Conservation (phyloP, 2,113 vertebrate species). For the Apteryx mantelli region DNA sequence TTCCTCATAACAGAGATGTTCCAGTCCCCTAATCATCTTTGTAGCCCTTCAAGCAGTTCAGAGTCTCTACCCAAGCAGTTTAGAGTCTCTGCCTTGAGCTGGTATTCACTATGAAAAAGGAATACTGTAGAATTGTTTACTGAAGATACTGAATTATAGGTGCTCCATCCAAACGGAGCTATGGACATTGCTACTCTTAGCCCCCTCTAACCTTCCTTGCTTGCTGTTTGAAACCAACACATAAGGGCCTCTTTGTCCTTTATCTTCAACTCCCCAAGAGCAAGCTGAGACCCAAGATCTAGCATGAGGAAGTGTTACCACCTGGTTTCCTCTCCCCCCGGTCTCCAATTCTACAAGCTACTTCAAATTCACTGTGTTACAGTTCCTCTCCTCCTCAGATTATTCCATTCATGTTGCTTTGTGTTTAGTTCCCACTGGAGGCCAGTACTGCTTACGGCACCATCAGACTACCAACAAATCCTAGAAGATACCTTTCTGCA, state of each 20-base stretch:
- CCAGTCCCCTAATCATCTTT: too few species aligned
- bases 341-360: not conserved
- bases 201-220: not conserved
- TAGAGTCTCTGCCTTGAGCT: too few species aligned
- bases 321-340: not conserved
- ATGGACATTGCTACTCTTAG: not conserved
- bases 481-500: not conserved
- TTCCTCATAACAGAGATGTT: too few species aligned
- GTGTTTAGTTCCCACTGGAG: not conserved
- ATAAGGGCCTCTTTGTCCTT: not conserved
- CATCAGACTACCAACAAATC: not conserved
- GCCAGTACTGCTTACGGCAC: not conserved
- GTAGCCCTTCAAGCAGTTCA: too few species aligned
- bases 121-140: not conserved
- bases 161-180: not conserved
- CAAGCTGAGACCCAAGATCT: not conserved
- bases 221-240: not conserved
- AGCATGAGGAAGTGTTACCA: not conserved
- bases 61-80: too few species aligned
- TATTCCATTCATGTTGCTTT: rapidly evolving
- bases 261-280: not conserved
- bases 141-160: not conserved
- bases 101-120: not conserved
- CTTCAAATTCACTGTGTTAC: not conserved
- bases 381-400: not conserved